Evolutionary conservation across 2,797 vertebrate species (phyloP).

Genomic region (Macropus fuliginosus): DNA sequence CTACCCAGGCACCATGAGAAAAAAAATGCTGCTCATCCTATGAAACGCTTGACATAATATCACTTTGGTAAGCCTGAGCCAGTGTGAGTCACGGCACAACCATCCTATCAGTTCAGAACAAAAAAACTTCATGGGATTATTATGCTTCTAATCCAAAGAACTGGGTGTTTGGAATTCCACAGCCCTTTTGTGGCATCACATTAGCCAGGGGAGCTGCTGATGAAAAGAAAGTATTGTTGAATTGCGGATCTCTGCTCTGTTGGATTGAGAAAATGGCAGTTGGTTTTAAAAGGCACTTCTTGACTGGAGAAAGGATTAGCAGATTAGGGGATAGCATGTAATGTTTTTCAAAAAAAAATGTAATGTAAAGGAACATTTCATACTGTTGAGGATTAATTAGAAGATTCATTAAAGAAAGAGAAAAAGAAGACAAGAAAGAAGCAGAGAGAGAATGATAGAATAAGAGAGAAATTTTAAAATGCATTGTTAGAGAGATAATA

Average conservation of each 20-base stretch:
- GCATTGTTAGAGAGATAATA: not conserved
- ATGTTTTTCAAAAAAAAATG: constrained; percentile 76
- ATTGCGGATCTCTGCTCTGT: constrained; percentile 83
- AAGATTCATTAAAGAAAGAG: constrained; percentile 77
- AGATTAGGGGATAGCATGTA: constrained; percentile 82
- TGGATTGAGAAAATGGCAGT: constrained; percentile 83
- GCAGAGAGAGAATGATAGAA: not conserved
- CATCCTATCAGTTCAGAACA: constrained; percentile 83
- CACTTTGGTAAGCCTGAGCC: constrained; percentile 84
- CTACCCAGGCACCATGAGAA: constrained; percentile 62
- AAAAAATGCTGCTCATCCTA: constrained; percentile 69
- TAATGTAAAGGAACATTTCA: constrained; percentile 85
- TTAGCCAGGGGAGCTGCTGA: constrained; percentile 83
- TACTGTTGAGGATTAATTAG: constrained; percentile 84
- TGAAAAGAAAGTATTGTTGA: constrained; percentile 85
- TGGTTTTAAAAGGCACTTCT: constrained; percentile 86
- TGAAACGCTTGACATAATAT: constrained; percentile 81
- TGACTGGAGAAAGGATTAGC: constrained; percentile 86
- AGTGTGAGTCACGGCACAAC: constrained; percentile 83
- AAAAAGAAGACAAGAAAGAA: not conserved
- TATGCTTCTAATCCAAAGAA: constrained; percentile 85
- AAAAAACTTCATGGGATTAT: constrained; percentile 84
- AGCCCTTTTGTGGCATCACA: constrained; percentile 82
- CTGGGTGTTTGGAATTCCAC: constrained; percentile 84
- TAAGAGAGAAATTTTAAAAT: not conserved